Conservation (phyloP, 2,797 vertebrate genomes). For the Thalassophryne amazonica region DNA sequence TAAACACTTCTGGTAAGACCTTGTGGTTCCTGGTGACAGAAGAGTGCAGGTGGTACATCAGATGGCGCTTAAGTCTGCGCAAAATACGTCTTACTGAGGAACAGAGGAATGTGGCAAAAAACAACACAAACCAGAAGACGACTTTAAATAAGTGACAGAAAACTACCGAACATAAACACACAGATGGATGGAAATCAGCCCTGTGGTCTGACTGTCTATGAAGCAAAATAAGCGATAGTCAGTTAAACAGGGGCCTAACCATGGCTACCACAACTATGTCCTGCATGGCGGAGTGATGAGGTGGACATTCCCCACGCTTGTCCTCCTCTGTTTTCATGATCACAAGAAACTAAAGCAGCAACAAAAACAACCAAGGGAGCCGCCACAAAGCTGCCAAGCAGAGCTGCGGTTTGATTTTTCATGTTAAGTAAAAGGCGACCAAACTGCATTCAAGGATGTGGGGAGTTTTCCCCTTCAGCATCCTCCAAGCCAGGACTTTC, state of each 20-base stretch:
- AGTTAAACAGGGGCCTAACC: constrained; percentile 16
- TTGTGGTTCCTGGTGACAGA: neutral
- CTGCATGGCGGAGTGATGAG: constrained; percentile 11
- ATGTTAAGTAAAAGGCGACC: constrained; percentile 44
- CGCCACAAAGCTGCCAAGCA: constrained; percentile 36
- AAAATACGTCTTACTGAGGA: neutral
- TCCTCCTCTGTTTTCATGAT: constrained; percentile 36
- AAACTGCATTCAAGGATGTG: constrained; percentile 39
- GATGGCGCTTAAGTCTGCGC: neutral
- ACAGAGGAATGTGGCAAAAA: constrained; percentile 5
- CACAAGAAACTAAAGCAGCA: constrained; percentile 24
- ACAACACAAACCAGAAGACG: neutral
- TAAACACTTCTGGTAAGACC: neutral
- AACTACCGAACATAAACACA: neutral
- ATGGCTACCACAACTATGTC: constrained; percentile 27
- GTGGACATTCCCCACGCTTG: constrained; percentile 45
- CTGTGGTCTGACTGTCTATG: constrained; percentile 13
- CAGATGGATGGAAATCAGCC: neutral
- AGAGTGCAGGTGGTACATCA: neutral
- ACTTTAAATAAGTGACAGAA: neutral
- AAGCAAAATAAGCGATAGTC: constrained; percentile 24
- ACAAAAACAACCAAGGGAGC: constrained; percentile 22
- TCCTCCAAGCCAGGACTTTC: constrained; percentile 48
- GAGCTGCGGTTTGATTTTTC: constrained; percentile 45
- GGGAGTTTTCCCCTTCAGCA: constrained; percentile 39